Percentiles rank a stretch among this genome's conserved stretches.
These are phyloP conservation scores for Druceiella hillmani DNA, from an alignment of 2,888 invertebrate species.

Conservation along the genomic window DNA sequence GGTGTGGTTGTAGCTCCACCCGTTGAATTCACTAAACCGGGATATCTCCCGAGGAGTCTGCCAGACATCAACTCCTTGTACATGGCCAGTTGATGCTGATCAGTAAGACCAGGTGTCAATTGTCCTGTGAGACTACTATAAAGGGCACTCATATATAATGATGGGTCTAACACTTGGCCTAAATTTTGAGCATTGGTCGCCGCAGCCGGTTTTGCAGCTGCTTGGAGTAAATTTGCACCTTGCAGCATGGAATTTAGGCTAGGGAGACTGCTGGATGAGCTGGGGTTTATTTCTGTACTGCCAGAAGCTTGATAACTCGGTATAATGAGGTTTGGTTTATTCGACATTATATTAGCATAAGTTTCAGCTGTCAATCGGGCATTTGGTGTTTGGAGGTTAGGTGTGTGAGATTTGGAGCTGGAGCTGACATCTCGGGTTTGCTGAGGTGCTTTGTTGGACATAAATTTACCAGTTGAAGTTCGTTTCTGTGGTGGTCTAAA, in stretches of 20 bases:
- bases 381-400: not conserved
- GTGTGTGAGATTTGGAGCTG: slow-evolving; percentile 23
- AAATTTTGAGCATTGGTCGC: slow-evolving; percentile 16
- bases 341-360: not conserved
- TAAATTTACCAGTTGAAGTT: slow-evolving; percentile 51
- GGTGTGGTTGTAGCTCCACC: slow-evolving; percentile 33
- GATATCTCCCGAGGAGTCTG: slow-evolving; percentile 35
- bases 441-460: slow-evolving; percentile 40
- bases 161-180: slow-evolving; percentile 35
- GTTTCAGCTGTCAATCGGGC: not conserved
- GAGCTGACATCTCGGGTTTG: slow-evolving; percentile 37
- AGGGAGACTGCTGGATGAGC: slow-evolving; percentile 31
- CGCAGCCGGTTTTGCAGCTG: slow-evolving; percentile 26
- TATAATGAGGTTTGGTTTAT: slow-evolving; percentile 31
- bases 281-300: too few relatives aligned
- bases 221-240: slow-evolving; percentile 20
- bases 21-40: slow-evolving; percentile 32
- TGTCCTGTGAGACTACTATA: slow-evolving; percentile 38
- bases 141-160: slow-evolving; percentile 37
- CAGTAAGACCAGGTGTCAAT: slow-evolving; percentile 27
- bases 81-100: slow-evolving; percentile 40
- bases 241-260: slow-evolving; percentile 24
- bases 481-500: slow-evolving; percentile 43
- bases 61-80: slow-evolving; percentile 42
- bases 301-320: slow-evolving; percentile 38